phyloP scores from a whole-genome alignment of 1,140 invertebrate genomes.

The Manduca sexta region DNA sequence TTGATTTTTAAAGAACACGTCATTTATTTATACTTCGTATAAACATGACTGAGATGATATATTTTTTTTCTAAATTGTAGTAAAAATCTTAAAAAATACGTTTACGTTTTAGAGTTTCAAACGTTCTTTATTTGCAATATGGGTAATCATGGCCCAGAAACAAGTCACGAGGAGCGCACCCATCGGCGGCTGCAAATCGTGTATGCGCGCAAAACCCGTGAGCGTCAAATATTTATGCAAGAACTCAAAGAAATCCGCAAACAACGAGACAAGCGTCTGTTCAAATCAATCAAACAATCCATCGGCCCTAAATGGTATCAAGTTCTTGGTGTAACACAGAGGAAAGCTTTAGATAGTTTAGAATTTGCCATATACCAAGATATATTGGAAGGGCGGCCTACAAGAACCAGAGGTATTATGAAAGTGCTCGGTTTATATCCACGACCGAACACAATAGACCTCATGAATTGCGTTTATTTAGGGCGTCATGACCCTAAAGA shows the following conservation, averaged over 20 bases:
- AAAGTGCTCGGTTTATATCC: conserved; percentile 42
- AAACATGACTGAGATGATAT: not conserved
- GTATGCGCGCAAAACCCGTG: conserved; percentile 39
- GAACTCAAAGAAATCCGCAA: conserved; percentile 46
- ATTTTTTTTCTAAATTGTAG: conserved; percentile 49
- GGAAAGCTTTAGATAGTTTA: conserved; percentile 41
- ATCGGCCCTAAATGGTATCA: conserved; percentile 62
- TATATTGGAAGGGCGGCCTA: conserved; percentile 47
- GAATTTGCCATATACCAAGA: conserved; percentile 53
- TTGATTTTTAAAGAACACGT: too few species aligned
- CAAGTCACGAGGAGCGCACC: conserved; percentile 26
- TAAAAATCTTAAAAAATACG: conserved; percentile 8
- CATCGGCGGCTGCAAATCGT: conserved; percentile 35
- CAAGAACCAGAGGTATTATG: conserved; percentile 34
- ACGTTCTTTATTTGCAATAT: conserved; percentile 9
- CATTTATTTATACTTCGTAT: too few species aligned
- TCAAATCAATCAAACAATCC: conserved; percentile 25
- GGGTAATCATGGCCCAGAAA: conserved; percentile 27
- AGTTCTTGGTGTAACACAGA: conserved; percentile 47
- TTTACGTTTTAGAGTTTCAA: not conserved
- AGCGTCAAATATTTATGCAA: conserved; percentile 51
- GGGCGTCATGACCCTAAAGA: conserved; percentile 51
- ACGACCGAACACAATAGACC: conserved; percentile 34
- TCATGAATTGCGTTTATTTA: conserved; percentile 44
- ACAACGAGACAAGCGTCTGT: conserved; percentile 24